Percentiles rank a stretch among this genome's conserved stretches.
Conservation (phyloP, 1,140 invertebrate genomes). For the Acarapis woodi region DNA sequence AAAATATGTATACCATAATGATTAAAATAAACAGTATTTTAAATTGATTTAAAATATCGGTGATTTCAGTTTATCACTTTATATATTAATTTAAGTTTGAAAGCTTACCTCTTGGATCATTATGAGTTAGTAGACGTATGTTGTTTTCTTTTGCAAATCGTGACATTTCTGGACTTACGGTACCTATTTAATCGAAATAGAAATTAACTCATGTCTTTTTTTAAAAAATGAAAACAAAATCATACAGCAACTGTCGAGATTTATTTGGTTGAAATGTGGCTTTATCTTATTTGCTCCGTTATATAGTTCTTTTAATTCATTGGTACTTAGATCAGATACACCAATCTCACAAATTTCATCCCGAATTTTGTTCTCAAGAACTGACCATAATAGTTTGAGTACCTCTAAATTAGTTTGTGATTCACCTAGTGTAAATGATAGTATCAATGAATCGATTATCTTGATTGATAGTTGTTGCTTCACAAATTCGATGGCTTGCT, state of each 20-base stretch:
- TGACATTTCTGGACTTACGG: constrained; percentile 59
- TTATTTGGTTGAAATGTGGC: constrained; percentile 77
- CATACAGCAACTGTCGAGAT: constrained; percentile 74
- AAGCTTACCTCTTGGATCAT: constrained; percentile 49
- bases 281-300: constrained; percentile 44
- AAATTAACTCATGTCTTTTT: too few species aligned
- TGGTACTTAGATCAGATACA: constrained; percentile 57
- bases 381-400: constrained; percentile 37
- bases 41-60: too few species aligned
- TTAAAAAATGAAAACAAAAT: too few species aligned
- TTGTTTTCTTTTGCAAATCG: constrained; percentile 63
- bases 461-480: background rate
- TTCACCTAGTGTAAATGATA: background rate
- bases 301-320: constrained; percentile 40
- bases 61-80: too few species aligned
- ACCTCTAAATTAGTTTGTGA: too few species aligned
- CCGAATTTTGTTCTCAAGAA: constrained; percentile 34
- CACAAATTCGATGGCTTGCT: background rate
- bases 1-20: too few species aligned
- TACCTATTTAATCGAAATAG: too few species aligned
- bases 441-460: background rate
- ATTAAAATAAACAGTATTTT: too few species aligned
- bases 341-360: constrained; percentile 39
- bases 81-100: too few species aligned
- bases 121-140: constrained; percentile 77